A percentile compares a stretch with the other conserved stretches of the same genome.
phyloP scores from a whole-genome alignment of 1,140 invertebrate genomes.

The Lethocerus indicus region DNA sequence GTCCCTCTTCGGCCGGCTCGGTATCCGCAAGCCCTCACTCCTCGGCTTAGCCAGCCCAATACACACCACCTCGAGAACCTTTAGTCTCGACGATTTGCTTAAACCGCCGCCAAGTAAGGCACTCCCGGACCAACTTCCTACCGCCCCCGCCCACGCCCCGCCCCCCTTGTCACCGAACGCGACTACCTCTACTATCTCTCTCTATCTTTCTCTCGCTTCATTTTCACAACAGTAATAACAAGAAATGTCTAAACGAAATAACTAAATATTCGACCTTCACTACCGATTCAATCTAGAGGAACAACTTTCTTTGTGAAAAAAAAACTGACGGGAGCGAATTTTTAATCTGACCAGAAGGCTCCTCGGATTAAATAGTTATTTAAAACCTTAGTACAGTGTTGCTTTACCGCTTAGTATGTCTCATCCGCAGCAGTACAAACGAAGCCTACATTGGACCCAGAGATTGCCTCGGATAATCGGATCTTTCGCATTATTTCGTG shows the following conservation, averaged over 20 bases:
- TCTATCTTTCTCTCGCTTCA: constrained; percentile 14
- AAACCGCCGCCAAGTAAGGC: constrained; percentile 53
- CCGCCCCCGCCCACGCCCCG: neutral
- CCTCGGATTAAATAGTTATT: too few relatives aligned
- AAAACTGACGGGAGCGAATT: too few relatives aligned
- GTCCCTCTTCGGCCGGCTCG: constrained; percentile 52
- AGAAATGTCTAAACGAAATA: neutral
- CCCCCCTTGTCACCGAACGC: neutral
- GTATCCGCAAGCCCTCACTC: constrained; percentile 62
- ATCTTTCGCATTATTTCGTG: too few relatives aligned
- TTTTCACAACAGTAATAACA: neutral
- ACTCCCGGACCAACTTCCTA: constrained; percentile 7
- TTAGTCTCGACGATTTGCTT: constrained; percentile 67
- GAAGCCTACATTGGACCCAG: too few relatives aligned
- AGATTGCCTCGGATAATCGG: too few relatives aligned
- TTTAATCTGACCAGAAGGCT: too few relatives aligned
- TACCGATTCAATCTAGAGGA: too few relatives aligned
- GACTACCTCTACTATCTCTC: constrained; percentile 6
- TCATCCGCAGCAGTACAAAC: too few relatives aligned
- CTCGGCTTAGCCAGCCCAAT: constrained; percentile 39
- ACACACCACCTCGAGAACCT: constrained; percentile 43
- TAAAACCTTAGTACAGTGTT: too few relatives aligned
- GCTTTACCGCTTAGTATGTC: too few relatives aligned
- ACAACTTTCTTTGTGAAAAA: too few relatives aligned
- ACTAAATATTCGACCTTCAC: too few relatives aligned